These are phyloP conservation scores for Neoscelio sp. DNA, from an alignment of 2,888 invertebrate genomes.

Conservation along the genomic window DNA sequence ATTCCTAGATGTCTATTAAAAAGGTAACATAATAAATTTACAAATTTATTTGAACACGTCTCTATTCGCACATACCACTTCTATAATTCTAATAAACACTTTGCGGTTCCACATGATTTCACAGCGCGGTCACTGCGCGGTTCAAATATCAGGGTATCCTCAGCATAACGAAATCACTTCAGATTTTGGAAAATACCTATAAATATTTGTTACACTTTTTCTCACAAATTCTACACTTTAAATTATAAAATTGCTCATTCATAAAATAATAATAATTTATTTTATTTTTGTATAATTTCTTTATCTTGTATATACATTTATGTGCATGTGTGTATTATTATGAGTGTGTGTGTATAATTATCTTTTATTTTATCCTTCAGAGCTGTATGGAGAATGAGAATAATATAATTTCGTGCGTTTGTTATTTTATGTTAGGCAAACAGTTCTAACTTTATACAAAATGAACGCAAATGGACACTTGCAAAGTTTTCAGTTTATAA, in stretches of 20 bases:
- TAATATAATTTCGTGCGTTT: conserved; percentile 38
- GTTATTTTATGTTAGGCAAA: conserved; percentile 51
- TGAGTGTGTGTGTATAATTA: too few species aligned
- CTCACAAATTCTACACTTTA: too few species aligned
- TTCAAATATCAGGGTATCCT: conserved; percentile 46
- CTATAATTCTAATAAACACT: conserved; percentile 80
- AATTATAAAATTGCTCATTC: too few species aligned
- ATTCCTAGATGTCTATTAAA: background rate
- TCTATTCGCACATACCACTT: conserved; percentile 78
- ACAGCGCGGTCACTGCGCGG: conserved; percentile 67
- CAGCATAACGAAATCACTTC: conserved; percentile 49
- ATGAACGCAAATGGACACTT: conserved; percentile 61
- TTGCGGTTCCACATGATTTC: conserved; percentile 81
- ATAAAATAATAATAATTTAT: too few species aligned
- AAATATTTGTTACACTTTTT: too few species aligned
- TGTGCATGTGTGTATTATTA: too few species aligned
- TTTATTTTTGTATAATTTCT: too few species aligned
- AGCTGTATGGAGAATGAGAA: conserved; percentile 1
- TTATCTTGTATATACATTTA: too few species aligned
- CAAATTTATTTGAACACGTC: too few species aligned
- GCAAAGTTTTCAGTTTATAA: conserved; percentile 61
- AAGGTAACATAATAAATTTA: background rate
- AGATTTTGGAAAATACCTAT: conserved; percentile 23
- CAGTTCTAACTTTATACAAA: conserved; percentile 52
- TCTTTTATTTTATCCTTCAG: too few species aligned